These are phyloP conservation scores for Pterois miles DNA, from an alignment of 2,797 vertebrate species.

Conservation along the genomic window DNA sequence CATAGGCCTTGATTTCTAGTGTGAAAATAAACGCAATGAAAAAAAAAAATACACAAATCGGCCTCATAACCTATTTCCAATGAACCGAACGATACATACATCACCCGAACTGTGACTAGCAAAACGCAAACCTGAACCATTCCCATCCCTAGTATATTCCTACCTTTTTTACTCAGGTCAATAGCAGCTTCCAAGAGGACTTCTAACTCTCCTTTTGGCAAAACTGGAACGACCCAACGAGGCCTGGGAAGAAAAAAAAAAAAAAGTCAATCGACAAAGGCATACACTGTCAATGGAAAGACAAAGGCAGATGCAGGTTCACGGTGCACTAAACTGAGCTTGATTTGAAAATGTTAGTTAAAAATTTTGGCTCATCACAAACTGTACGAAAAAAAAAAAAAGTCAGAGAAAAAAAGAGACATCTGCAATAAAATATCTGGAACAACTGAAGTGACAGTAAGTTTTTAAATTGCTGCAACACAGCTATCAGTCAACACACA, in stretches of 20 bases:
- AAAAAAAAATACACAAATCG: too few relatives aligned
- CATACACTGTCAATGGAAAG: background rate
- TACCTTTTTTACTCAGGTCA: constrained; percentile 99
- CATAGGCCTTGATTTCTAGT: too few relatives aligned
- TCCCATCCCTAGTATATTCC: too few relatives aligned
- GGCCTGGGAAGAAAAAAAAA: constrained; percentile 82
- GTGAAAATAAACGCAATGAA: too few relatives aligned
- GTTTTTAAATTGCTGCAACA: background rate
- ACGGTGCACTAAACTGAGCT: background rate
- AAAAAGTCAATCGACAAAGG: background rate
- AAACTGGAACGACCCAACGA: constrained; percentile 99
- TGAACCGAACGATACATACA: too few relatives aligned
- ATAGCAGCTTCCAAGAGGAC: constrained; percentile 99
- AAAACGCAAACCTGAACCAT: too few relatives aligned
- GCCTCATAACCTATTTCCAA: too few relatives aligned
- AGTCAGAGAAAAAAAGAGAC: background rate
- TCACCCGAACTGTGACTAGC: too few relatives aligned
- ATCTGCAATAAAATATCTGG: background rate
- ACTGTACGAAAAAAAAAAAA: background rate
- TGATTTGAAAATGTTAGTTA: background rate
- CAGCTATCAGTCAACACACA: background rate
- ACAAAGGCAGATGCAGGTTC: background rate
- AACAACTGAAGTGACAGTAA: background rate
- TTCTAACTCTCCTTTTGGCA: constrained; percentile 99
- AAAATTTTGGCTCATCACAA: background rate